Percentiles rank a stretch among this genome's conserved stretches.
phyloP scores from a whole-genome alignment of 2,113 vertebrate species.

The Mesitornis unicolor region DNA sequence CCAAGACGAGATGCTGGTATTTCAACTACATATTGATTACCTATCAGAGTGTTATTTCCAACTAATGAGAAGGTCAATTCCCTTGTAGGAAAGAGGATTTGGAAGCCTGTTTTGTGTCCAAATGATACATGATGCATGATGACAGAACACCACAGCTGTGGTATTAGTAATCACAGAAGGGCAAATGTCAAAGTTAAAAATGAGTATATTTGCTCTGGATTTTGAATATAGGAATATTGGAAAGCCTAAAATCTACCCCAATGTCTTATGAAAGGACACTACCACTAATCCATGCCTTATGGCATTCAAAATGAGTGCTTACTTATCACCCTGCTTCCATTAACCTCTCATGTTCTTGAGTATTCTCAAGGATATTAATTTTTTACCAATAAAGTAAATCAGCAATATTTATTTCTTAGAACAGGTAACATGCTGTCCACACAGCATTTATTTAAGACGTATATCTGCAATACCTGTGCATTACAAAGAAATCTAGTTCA shows the following conservation, averaged over 20 bases:
- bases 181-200: conserved; percentile 21
- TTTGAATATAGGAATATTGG: background rate
- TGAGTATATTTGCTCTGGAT: background rate
- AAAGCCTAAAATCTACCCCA: background rate
- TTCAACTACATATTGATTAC: conserved; percentile 48
- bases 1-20: background rate
- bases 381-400: too few species aligned
- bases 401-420: background rate
- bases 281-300: background rate
- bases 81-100: background rate
- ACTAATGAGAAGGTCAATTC: conserved; percentile 55
- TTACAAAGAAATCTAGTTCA: background rate
- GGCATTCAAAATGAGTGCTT: background rate
- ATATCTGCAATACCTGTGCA: background rate
- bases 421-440: background rate
- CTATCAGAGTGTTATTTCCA: conserved; percentile 49
- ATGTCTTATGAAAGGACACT: background rate
- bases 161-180: background rate
- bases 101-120: conserved; percentile 13
- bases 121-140: background rate
- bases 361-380: background rate
- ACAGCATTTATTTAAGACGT: background rate
- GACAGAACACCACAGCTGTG: background rate
- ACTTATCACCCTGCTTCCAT: background rate
- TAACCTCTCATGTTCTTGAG: background rate